These are phyloP conservation scores for Cardiocondyla obscurior DNA, from an alignment of 1,140 invertebrate genomes.

Conservation along the genomic window DNA sequence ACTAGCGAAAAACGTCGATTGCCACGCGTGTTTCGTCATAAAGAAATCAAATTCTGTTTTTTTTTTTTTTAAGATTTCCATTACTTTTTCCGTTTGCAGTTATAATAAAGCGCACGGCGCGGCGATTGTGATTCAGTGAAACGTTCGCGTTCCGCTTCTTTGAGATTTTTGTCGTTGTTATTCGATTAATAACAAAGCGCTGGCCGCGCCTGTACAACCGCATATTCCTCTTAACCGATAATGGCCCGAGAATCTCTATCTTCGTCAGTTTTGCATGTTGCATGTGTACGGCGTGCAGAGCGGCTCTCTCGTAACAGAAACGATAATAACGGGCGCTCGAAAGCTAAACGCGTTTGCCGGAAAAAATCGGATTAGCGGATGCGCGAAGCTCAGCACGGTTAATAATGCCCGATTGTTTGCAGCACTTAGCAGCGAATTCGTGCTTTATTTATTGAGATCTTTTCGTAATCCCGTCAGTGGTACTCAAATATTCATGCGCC, in stretches of 20 bases:
- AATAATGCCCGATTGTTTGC: conserved; percentile 51
- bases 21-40: background rate
- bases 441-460: conserved; percentile 52
- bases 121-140: background rate
- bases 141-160: background rate
- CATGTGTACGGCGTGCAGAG: background rate
- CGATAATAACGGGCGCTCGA: conserved; percentile 32
- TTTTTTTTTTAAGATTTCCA: background rate
- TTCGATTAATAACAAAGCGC: conserved; percentile 1
- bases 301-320: conserved; percentile 27
- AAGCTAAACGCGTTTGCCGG: conserved; percentile 43
- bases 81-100: background rate
- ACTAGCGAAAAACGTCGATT: background rate
- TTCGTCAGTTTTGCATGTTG: conserved; percentile 12
- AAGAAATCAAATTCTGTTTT: background rate
- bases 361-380: conserved; percentile 52
- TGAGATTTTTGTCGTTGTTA: conserved; percentile 16
- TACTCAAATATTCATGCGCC: conserved; percentile 39
- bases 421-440: conserved; percentile 37
- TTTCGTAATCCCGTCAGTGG: conserved; percentile 40
- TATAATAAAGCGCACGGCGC: background rate
- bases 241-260: conserved; percentile 35
- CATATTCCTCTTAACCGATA: conserved; percentile 40
- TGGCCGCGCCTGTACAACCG: background rate
- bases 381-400: conserved; percentile 15